A percentile compares a stretch with the other conserved stretches of the same genome.
These are phyloP conservation scores for Ochotona princeps DNA, from an alignment of 2,113 vertebrate genomes.

Conservation along the genomic window DNA sequence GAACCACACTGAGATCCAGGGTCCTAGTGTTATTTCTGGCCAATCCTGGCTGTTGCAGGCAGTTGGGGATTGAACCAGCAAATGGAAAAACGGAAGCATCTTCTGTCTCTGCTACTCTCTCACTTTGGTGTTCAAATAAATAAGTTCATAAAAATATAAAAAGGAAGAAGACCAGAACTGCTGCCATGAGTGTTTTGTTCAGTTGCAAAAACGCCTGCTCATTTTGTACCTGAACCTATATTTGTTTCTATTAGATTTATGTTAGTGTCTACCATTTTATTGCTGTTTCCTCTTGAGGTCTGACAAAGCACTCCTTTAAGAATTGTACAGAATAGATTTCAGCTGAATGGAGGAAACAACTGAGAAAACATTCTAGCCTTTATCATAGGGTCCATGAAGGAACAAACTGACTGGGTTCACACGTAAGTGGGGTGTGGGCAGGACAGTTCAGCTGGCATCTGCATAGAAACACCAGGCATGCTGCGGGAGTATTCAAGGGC, in stretches of 20 bases:
- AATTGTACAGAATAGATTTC: neutral
- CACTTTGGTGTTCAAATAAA: no score
- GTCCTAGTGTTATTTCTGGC: no score
- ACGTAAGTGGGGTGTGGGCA: no score
- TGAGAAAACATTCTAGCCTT: neutral
- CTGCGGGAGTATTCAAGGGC: neutral
- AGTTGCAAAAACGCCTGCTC: neutral
- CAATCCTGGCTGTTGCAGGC: no score
- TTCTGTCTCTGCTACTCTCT: no score
- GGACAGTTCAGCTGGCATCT: neutral
- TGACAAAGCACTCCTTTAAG: neutral
- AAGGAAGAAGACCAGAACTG: neutral
- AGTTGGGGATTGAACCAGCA: no score
- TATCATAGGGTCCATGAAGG: neutral
- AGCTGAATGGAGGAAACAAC: neutral
- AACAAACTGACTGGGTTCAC: neutral
- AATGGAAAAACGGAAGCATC: no score
- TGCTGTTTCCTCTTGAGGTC: neutral
- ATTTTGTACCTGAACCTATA: neutral
- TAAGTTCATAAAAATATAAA: no score
- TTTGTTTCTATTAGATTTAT: neutral
- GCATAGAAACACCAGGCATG: neutral
- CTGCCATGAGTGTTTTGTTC: neutral
- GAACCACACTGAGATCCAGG: no score
- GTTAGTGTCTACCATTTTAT: neutral